Conservation (phyloP, 2,888 invertebrate genomes). For the Anarsia innoxiella region DNA sequence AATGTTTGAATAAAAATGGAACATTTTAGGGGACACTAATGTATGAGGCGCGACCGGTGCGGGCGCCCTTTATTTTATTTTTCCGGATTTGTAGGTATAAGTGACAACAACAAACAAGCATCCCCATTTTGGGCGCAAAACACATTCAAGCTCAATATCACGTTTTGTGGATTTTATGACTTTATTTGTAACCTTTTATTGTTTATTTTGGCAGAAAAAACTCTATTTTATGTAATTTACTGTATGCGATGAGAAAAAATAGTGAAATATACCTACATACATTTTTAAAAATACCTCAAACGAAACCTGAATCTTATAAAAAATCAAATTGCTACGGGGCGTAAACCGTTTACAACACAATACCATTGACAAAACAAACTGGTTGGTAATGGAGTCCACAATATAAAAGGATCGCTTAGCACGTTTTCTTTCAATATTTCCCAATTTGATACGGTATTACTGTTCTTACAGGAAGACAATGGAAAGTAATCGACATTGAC, state of each 20-base stretch:
- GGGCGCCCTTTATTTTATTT: conserved; percentile 64
- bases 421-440: conserved; percentile 71
- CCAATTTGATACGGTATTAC: conserved; percentile 66
- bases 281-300: too few species aligned
- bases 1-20: conserved; percentile 73
- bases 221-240: too few species aligned
- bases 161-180: conserved; percentile 59
- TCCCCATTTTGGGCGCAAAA: conserved; percentile 52
- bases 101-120: conserved; percentile 60
- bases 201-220: too few species aligned
- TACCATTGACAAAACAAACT: conserved; percentile 25
- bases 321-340: too few species aligned
- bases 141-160: conserved; percentile 58
- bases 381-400: conserved; percentile 32
- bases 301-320: too few species aligned
- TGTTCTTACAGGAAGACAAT: conserved; percentile 58
- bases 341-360: too few species aligned
- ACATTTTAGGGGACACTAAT: conserved; percentile 65
- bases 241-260: too few species aligned
- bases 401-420: conserved; percentile 54
- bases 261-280: too few species aligned
- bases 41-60: conserved; percentile 62
- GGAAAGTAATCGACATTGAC: conserved; percentile 71
- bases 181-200: conserved; percentile 31
- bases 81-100: conserved; percentile 68